Percentiles rank a stretch among this genome's conserved stretches.
Evolutionary conservation across 1,140 invertebrate species (phyloP).

Genomic region (Pantala flavescens): DNA sequence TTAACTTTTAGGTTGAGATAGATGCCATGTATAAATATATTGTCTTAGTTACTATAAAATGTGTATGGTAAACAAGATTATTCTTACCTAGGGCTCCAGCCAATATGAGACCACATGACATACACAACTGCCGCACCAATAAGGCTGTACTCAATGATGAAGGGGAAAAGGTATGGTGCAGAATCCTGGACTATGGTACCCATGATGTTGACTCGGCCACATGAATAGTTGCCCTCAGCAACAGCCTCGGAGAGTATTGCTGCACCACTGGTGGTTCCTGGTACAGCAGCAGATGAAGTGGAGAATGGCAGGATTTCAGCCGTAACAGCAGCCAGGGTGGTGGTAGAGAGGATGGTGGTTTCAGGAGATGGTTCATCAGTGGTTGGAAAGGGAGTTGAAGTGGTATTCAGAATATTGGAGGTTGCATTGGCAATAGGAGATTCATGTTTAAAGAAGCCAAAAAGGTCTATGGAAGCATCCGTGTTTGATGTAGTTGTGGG

Average conservation of each 20-base stretch:
- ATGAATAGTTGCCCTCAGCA: slow-evolving; percentile 35
- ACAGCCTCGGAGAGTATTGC: background rate
- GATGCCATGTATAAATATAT: too few species aligned
- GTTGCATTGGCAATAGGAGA: background rate
- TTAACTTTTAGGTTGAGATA: too few species aligned
- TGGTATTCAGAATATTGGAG: background rate
- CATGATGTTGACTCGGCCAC: slow-evolving; percentile 81
- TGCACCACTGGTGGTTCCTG: background rate
- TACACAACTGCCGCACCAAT: slow-evolving; percentile 95
- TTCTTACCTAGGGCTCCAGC: slow-evolving; percentile 59
- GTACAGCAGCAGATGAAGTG: slow-evolving; percentile 31
- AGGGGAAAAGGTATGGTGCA: slow-evolving; percentile 87
- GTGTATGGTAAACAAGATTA: too few species aligned
- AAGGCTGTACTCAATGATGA: slow-evolving; percentile 93
- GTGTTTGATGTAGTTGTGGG: slow-evolving; percentile 13
- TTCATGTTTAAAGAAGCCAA: slow-evolving; percentile 27
- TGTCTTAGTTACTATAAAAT: too few species aligned
- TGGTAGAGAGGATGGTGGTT: slow-evolving; percentile 18
- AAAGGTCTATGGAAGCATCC: slow-evolving; percentile 24
- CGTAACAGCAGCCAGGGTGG: background rate
- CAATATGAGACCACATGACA: slow-evolving; percentile 95
- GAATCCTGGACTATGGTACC: slow-evolving; percentile 83
- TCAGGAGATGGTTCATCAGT: slow-evolving; percentile 20
- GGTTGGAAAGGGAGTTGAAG: slow-evolving; percentile 23
- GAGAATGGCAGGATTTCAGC: slow-evolving; percentile 2